Evolutionary conservation across 2,888 invertebrate genomes (phyloP), one percentile per base, ranked within the genome.

Genomic region (Drosophila koepferae): DNA sequence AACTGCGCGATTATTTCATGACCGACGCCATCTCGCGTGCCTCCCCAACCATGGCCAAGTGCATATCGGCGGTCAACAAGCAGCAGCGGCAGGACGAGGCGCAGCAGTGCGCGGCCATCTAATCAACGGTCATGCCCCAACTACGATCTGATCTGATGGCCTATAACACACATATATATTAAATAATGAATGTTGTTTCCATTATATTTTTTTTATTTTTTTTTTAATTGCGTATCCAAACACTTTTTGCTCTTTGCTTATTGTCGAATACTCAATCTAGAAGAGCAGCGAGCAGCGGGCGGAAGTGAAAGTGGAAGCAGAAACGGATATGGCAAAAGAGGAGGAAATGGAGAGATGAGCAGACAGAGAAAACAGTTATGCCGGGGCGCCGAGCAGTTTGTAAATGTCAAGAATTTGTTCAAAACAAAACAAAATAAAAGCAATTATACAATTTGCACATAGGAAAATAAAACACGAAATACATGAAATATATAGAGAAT

Each of bases 31-130:
- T 99, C 91, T 98, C 98, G 79, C 95, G 99, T 91, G 98, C 99
- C 38, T 99, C 99, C 6, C 97, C 97, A 74, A 99, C 99, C 58
- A 99, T 99, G 99, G 99, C 99, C 58, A 99, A 99, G 93, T 99
- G 99, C 93, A 96, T 99, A 79, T 96, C 97, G 90, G 99, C 99
- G 16, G 97, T 96, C 3, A 94, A 95, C 81, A 97, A 97, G 92
- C 91, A 93, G 63, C 91, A 90, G 77, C 72, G 86, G 62, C 62
- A 75, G 63, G 73, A 83, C 41, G 88, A 89, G 74, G 62, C 82
- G 67, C 82, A 88, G 70, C 87, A 85, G 64, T 72, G 82, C 53
- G 91, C 89, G 53, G 90, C 89, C 63, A 75, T 75, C 65, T 82
- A 90, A 76, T 63, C 63, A 28, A 2, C 10, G 44, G 20, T 16